A percentile compares a stretch with the other conserved stretches of the same genome.
phyloP scores from a whole-genome alignment of 2,797 vertebrate species.

The Hippopotamyrus pictus region DNA sequence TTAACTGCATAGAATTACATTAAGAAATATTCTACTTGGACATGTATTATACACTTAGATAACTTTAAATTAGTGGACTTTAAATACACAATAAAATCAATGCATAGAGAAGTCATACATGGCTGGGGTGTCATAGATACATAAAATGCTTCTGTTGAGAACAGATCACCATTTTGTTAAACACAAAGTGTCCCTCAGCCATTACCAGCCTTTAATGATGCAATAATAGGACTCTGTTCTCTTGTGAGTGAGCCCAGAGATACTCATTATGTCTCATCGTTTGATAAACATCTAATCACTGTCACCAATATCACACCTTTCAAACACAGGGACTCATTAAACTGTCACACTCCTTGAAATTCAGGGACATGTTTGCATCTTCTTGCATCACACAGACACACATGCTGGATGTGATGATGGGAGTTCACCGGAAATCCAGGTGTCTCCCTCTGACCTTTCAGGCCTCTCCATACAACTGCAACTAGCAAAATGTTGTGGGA shows the following conservation, averaged over 20 bases:
- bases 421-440: background rate
- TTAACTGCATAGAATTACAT: background rate
- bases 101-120: background rate
- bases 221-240: background rate
- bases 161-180: background rate
- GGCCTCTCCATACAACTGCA: background rate
- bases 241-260: background rate
- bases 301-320: background rate
- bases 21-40: background rate
- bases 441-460: background rate
- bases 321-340: constrained; percentile 15
- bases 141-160: background rate
- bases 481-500: background rate
- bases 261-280: background rate
- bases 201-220: background rate
- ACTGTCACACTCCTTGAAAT: background rate
- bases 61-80: background rate
- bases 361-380: background rate
- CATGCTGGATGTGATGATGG: background rate
- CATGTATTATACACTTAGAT: background rate
- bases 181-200: background rate
- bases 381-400: constrained; percentile 5
- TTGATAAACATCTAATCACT: background rate
- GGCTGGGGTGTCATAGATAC: background rate
- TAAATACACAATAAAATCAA: too few relatives aligned